These are phyloP conservation scores for Neostethus bicornis DNA, from an alignment of 2,797 vertebrate species.

Conservation along the genomic window DNA sequence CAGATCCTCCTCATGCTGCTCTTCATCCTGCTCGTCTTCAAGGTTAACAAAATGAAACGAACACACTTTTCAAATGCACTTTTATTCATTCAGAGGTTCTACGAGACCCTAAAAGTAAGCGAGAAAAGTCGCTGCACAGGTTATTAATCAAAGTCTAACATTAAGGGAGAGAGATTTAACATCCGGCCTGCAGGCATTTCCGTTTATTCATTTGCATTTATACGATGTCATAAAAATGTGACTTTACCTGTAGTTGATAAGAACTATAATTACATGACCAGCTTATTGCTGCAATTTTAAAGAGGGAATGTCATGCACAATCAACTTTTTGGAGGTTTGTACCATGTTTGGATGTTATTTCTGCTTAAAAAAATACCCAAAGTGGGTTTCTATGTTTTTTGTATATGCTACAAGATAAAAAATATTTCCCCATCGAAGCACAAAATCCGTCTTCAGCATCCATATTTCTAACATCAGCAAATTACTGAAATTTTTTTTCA, in stretches of 20 bases:
- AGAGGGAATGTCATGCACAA: too few species aligned
- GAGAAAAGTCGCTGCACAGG: neutral
- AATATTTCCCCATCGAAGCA: too few species aligned
- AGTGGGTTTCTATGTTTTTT: too few species aligned
- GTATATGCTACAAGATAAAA: too few species aligned
- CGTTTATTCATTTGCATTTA: conserved; percentile 37
- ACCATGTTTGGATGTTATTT: too few species aligned
- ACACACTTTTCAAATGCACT: conserved; percentile 1
- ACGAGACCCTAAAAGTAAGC: neutral
- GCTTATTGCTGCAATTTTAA: neutral
- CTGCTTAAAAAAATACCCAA: too few species aligned
- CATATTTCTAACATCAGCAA: neutral
- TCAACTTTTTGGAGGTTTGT: too few species aligned
- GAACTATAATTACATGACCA: neutral
- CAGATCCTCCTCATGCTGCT: conserved; percentile 79
- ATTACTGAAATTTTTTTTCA: neutral
- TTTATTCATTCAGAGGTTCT: conserved; percentile 5
- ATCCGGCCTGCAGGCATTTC: neutral
- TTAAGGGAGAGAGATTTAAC: neutral
- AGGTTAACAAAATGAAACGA: conserved; percentile 41
- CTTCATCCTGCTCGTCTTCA: conserved; percentile 79
- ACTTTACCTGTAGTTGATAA: neutral
- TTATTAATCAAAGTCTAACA: conserved; percentile 1
- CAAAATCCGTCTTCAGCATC: conserved; percentile 2
- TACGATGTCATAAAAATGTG: conserved; percentile 6